A percentile compares a stretch with the other conserved stretches of the same genome.
These are phyloP conservation scores for Manis crassicaudata DNA, from an alignment of 2,797 vertebrate genomes.

Conservation along the genomic window DNA sequence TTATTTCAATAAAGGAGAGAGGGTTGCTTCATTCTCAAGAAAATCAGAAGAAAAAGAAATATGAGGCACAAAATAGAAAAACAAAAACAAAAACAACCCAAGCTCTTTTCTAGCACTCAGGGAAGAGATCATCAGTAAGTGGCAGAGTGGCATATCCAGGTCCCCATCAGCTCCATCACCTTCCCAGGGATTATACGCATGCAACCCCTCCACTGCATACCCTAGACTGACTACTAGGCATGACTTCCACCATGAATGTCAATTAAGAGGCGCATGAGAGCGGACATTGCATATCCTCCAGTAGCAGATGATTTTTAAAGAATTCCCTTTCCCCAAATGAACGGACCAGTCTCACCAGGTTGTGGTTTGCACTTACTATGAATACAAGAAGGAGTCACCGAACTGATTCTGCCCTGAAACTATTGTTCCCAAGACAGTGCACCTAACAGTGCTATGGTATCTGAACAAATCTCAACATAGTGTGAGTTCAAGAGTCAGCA, in stretches of 20 bases:
- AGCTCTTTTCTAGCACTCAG: neutral
- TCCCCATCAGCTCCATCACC: neutral
- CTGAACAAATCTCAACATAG: neutral
- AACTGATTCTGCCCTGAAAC: neutral
- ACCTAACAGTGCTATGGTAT: neutral
- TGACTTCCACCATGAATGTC: neutral
- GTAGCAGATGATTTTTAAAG: neutral
- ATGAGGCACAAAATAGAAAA: neutral
- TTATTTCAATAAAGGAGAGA: neutral
- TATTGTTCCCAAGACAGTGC: neutral
- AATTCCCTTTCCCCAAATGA: neutral
- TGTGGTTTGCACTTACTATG: neutral
- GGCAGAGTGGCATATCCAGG: neutral
- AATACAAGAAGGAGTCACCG: neutral
- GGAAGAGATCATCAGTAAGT: neutral
- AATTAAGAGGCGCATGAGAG: neutral
- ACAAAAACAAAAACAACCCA: neutral
- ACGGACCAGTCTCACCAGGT: neutral
- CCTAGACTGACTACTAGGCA: neutral
- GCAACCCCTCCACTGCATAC: neutral
- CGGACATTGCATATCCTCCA: neutral
- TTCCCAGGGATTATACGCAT: neutral
- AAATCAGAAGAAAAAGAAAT: neutral
- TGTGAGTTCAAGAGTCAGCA: neutral
- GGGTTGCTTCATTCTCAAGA: neutral